Percentiles rank a stretch among this genome's conserved stretches.
Conservation (phyloP, 1,140 invertebrate species). For the Tetramorium parvispinum region DNA sequence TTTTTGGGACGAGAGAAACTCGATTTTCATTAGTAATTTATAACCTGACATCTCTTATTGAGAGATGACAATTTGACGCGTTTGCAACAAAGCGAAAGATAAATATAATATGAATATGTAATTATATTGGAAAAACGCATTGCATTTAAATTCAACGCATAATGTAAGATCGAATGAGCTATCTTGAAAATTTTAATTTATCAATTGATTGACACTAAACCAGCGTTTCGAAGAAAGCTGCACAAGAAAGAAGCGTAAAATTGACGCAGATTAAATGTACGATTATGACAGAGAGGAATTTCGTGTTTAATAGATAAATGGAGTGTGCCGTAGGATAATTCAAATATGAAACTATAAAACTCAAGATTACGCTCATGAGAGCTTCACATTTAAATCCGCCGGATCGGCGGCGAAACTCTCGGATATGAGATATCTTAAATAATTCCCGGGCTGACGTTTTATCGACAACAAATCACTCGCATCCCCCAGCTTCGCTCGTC, state of each 20-base stretch:
- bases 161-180: conserved; percentile 9
- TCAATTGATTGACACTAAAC: conserved; percentile 12
- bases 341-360: background rate
- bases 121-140: conserved; percentile 6
- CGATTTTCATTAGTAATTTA: conserved; percentile 29
- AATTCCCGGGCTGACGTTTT: conserved; percentile 52
- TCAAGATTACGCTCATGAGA: background rate
- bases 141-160: conserved; percentile 32
- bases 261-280: conserved; percentile 1
- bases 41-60: background rate
- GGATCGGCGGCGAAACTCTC: background rate
- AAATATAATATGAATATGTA: conserved; percentile 6
- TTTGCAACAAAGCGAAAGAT: background rate
- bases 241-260: background rate
- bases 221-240: background rate
- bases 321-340: background rate
- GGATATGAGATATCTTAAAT: conserved; percentile 55
- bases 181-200: conserved; percentile 13
- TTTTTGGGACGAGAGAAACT: no score
- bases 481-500: background rate
- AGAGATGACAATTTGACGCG: conserved; percentile 30
- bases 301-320: background rate
- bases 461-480: conserved; percentile 59
- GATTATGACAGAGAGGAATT: background rate
- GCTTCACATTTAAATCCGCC: conserved; percentile 32